Evolutionary conservation across 2,888 invertebrate genomes (phyloP), one percentile per base, ranked within the genome.

Genomic region (Chirona hameri): DNA sequence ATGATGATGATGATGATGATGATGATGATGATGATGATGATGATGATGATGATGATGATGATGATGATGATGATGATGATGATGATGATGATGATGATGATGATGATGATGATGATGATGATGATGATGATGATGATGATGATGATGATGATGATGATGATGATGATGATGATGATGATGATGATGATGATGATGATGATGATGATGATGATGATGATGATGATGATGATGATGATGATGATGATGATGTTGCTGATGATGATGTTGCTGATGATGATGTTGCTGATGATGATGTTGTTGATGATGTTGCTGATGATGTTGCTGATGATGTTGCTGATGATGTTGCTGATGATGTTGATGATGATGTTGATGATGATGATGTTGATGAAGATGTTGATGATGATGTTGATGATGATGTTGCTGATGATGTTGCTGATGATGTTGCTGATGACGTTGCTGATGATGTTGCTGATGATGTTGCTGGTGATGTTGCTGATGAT

Each of bases 1-100:
- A 65, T 65, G 65, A 65, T 65, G 65, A 65, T 65, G 65, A 65
- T 65, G 65, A 65, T 65, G 65, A 65, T 65, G 65, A 65, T 65
- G 65, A 65, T 65, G 65, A 65, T 65, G 65, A 65, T 65, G 65
- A 65, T 65, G 65, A 65, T 65, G 65, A 65, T 65, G 65, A 65
- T 65, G 65, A 65, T 65, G 65, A 65, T 65, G 65, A 65, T 65
- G 65, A 65, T 65, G 65, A 65, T 65, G 65, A 65, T 65, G 65
- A 65, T 65, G 65, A 65, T 65, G 65, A 65, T 65, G 65, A 65
- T 65, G 65, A 65, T 65, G 65, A 65, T 65, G 65, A 65, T 65
- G 65, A 65, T 65, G 65, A 65, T 65, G 65, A 65, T 65, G 65
- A 65, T 65, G 65, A 65, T 65, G 65, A 65, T 65, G 65, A 65